Evolutionary conservation across 2,113 vertebrate genomes (phyloP), one percentile per base, ranked within the genome.

Genomic region (Dryoscopus gambensis): DNA sequence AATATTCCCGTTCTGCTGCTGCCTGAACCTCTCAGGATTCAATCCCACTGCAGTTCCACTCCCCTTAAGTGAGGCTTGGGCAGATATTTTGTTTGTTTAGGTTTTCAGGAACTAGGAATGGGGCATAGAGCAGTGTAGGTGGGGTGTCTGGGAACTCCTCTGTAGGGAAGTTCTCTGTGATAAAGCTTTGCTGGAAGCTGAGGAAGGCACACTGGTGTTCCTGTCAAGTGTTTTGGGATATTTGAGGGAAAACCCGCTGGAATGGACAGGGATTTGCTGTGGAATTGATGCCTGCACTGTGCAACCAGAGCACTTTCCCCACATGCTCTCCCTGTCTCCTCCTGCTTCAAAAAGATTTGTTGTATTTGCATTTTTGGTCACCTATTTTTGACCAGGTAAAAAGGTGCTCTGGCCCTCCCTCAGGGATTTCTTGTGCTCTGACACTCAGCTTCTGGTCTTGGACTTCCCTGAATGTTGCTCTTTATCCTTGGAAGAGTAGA

Each of bases 151-250:
- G 52, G 18, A n/a, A 2, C 31, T 56, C n/a, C 56, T 63, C 28
- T 40, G 0, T 7, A 11, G 69, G 77, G 47, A 47, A 24, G 15
- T 10, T 76, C 31, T 71, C 13, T 17, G 0, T 2, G 22, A 3
- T 6, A 5, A 50, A 27, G 50, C 46, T 84, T n/a, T 49, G 30
- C 35, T 69, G 39, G 53, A 17, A 37, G 56, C 49, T 46, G 24
- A 18, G 67, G 35, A 30, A 42, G 44, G 17, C 44, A 59, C 0
- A 2, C 2, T 37, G 4, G 13, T 55, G 35, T 27, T 76, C 75
- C 63, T 69, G 20, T 39, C 1, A 3, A 11, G 28, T 31, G 8
- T 37, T 84, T 39, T 15, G 78, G 44, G 75, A 19, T 80, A 3
- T 30, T 5, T 10, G 74, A 37, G 22, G 46, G 73, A 14, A 73